Conservation (phyloP, 2,888 invertebrate species). For the Acleris literana region DNA sequence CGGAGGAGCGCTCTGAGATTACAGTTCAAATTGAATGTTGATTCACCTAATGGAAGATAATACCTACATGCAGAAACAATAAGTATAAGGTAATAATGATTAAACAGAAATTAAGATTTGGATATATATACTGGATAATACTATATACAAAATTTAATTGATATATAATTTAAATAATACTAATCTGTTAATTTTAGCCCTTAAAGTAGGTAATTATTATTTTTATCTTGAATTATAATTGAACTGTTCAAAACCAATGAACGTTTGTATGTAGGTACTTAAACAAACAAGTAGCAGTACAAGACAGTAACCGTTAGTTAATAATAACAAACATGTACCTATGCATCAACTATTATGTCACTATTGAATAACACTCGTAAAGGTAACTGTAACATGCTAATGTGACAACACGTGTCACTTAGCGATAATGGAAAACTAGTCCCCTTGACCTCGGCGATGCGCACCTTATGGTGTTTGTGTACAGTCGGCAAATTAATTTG, state of each 20-base stretch:
- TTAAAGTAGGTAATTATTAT: too few species aligned
- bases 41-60: conserved; percentile 1
- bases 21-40: background rate
- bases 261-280: too few species aligned
- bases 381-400: conserved; percentile 30
- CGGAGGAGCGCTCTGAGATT: conserved; percentile 9
- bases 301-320: conserved; percentile 2
- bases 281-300: background rate
- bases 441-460: conserved; percentile 62
- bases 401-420: conserved; percentile 29
- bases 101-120: background rate
- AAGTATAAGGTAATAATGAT: background rate
- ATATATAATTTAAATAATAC: too few species aligned
- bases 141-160: too few species aligned
- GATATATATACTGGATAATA: too few species aligned
- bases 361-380: conserved; percentile 21
- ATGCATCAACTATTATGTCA: conserved; percentile 17
- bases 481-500: conserved; percentile 65
- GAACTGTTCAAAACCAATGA: too few species aligned
- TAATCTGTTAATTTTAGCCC: too few species aligned
- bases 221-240: too few species aligned
- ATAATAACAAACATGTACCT: conserved; percentile 7
- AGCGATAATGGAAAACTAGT: conserved; percentile 46
- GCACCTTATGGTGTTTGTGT: conserved; percentile 50
- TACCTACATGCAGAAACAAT: background rate